phyloP scores from a whole-genome alignment of 2,888 invertebrate species.

The Altica lythri region DNA sequence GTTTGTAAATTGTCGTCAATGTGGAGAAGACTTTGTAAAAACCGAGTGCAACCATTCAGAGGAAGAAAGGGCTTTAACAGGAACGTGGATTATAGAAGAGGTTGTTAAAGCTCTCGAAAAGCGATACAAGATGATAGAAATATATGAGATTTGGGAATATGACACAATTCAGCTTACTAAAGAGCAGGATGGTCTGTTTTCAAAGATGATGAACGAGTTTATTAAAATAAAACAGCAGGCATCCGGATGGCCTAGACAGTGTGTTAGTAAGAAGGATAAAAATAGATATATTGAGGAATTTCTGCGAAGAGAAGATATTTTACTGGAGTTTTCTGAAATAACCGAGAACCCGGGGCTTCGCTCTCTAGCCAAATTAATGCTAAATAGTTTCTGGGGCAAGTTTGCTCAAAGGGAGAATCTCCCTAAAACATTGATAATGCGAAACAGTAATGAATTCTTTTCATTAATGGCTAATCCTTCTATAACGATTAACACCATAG shows the following conservation, averaged over 20 bases:
- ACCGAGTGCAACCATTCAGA: slow-evolving; percentile 44
- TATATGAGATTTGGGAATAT: slow-evolving; percentile 29
- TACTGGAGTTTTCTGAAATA: slow-evolving; percentile 2
- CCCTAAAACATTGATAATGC: slow-evolving; percentile 8
- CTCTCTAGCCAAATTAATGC: slow-evolving; percentile 6
- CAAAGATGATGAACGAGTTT: no score
- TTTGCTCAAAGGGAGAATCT: slow-evolving; percentile 13
- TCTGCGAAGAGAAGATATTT: background rate
- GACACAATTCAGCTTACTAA: no score
- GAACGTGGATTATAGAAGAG: slow-evolving; percentile 41
- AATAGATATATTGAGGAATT: slow-evolving; percentile 7
- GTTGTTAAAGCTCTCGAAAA: slow-evolving; percentile 44
- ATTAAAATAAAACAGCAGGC: no score
- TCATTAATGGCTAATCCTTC: background rate
- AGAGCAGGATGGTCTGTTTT: no score
- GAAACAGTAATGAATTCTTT: slow-evolving; percentile 1
- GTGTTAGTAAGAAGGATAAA: no score
- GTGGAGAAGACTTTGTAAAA: slow-evolving; percentile 42
- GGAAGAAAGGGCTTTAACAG: no score
- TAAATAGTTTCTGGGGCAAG: slow-evolving; percentile 40
- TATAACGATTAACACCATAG: background rate
- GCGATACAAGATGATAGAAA: slow-evolving; percentile 46
- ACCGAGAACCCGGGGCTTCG: slow-evolving; percentile 2
- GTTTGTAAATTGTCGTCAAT: slow-evolving; percentile 49
- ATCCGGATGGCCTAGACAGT: no score